Conservation (phyloP, 2,113 vertebrate species). For the Urocolius indicus region DNA sequence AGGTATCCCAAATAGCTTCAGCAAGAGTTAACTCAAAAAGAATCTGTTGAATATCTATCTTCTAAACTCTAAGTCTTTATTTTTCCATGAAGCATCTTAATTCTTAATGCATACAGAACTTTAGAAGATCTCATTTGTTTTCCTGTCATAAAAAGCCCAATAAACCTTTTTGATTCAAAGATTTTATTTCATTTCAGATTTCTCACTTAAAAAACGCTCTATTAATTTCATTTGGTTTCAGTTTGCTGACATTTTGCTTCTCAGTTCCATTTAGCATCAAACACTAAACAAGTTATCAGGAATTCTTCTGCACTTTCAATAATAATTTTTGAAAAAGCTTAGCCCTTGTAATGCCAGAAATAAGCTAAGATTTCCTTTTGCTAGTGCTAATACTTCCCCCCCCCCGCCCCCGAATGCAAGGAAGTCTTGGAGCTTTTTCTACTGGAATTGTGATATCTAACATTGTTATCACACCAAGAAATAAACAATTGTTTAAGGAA, state of each 20-base stretch:
- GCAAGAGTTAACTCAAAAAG: not conserved
- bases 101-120: not conserved
- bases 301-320: not conserved
- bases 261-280: not conserved
- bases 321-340: not conserved
- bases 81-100: not conserved
- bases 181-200: conserved; percentile 31
- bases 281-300: conserved; percentile 9
- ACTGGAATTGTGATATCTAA: conserved; percentile 62
- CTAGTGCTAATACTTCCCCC: not conserved
- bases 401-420: no score
- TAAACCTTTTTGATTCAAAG: conserved; percentile 31
- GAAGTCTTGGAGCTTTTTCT: not conserved
- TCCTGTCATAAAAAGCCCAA: not conserved
- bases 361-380: not conserved
- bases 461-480: conserved; percentile 76
- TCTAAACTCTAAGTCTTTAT: not conserved
- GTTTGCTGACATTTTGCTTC: conserved; percentile 20
- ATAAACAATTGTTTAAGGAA: conserved; percentile 81
- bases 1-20: not conserved
- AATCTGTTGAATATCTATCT: not conserved
- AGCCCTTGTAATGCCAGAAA: not conserved
- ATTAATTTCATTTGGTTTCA: not conserved
- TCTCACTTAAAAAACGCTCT: conserved; percentile 16
- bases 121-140: not conserved